Percentiles rank a stretch among this genome's conserved stretches.
Evolutionary conservation across 2,113 vertebrate species (phyloP).

Genomic region (Puffinus mauretanicus): DNA sequence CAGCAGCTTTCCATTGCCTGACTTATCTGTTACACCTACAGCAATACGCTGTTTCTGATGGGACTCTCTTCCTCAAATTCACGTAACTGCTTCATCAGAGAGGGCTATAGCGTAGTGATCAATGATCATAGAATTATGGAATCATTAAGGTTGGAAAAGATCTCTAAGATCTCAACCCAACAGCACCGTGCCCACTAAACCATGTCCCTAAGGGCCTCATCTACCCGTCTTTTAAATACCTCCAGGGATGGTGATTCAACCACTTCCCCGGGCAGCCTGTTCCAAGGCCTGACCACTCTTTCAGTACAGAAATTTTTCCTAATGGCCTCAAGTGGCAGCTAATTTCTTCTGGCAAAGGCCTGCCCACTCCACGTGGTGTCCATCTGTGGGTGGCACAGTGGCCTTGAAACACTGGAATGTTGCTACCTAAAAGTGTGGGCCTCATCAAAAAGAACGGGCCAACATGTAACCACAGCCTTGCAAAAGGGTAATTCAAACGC

Average conservation of each 20-base stretch:
- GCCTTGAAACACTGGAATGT: neutral
- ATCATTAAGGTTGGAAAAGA: no score
- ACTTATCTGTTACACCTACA: neutral
- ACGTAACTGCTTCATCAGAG: neutral
- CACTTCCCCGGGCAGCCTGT: no score
- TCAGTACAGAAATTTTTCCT: no score
- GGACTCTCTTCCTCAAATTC: neutral
- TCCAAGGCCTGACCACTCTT: no score
- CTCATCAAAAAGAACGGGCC: neutral
- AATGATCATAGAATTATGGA: no score
- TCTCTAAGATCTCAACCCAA: no score
- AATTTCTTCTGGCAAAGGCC: neutral
- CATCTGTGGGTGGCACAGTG: neutral
- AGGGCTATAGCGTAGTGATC: neutral
- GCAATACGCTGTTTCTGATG: neutral
- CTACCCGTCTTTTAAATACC: no score
- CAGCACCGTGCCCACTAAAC: no score
- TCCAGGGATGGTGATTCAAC: no score
- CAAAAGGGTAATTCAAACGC: neutral
- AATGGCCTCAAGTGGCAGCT: neutral
- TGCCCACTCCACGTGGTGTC: rapidly evolving
- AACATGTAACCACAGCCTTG: neutral
- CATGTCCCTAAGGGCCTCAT: no score
- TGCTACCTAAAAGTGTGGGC: rapidly evolving
- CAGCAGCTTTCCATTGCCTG: neutral